A percentile compares a stretch with the other conserved stretches of the same genome.
phyloP scores from a whole-genome alignment of 1,140 invertebrate species.

The Papilio dardanus region DNA sequence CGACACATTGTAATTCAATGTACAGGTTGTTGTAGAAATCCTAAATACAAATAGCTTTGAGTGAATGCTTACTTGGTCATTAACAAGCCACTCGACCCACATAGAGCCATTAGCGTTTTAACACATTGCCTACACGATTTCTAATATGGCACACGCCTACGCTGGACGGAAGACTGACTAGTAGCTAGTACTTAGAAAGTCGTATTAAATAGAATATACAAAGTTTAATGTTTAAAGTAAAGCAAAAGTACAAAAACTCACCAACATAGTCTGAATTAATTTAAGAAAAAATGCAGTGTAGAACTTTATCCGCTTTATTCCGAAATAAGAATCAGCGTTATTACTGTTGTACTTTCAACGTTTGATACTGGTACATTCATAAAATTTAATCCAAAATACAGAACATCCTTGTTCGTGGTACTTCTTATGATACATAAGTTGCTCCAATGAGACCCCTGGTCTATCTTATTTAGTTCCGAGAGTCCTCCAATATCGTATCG shows the following conservation, averaged over 20 bases:
- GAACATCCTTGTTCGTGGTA: no score
- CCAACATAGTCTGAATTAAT: no score
- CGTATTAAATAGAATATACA: neutral
- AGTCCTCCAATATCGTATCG: no score
- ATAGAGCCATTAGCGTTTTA: slow-evolving; percentile 32
- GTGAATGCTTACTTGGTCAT: slow-evolving; percentile 32
- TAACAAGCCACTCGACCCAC: slow-evolving; percentile 33
- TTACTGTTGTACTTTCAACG: no score
- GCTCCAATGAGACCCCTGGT: no score
- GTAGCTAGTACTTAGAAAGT: neutral
- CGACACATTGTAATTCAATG: slow-evolving; percentile 1
- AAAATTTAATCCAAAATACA: no score
- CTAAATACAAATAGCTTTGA: slow-evolving; percentile 22
- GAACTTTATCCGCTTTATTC: no score
- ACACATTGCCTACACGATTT: slow-evolving; percentile 34
- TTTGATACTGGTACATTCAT: no score
- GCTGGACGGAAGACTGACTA: neutral
- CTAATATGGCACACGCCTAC: slow-evolving; percentile 28
- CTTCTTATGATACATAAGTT: no score
- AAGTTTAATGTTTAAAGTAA: neutral
- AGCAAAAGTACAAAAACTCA: neutral
- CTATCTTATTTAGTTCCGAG: no score
- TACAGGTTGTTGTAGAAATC: slow-evolving; percentile 20
- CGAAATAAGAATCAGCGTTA: no score
- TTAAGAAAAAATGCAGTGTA: neutral